Evolutionary conservation across 2,113 vertebrate genomes (phyloP).

Genomic region (Phylloscopus trochilus): DNA sequence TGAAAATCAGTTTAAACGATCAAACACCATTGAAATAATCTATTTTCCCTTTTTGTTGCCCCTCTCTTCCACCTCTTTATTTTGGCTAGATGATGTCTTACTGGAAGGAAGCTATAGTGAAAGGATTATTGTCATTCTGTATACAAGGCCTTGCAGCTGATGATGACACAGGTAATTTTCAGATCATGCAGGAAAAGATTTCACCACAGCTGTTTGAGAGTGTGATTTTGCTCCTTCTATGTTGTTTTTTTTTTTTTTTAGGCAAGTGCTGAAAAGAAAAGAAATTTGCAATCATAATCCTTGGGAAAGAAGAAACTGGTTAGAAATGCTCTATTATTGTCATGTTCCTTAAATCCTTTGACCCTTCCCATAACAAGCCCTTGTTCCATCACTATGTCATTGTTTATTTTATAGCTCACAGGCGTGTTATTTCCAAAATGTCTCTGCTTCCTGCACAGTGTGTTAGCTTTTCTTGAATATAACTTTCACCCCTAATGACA

Average conservation of each 20-base stretch:
- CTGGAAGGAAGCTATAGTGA: neutral
- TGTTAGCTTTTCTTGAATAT: neutral
- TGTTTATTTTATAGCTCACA: neutral
- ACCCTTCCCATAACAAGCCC: slow-evolving; percentile 17
- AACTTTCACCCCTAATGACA: neutral
- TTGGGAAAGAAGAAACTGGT: neutral
- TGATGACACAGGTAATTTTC: neutral
- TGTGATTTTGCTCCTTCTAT: neutral
- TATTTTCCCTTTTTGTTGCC: neutral
- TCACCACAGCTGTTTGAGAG: neutral
- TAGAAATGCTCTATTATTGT: slow-evolving; percentile 30
- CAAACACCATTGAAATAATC: neutral
- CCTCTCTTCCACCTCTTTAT: neutral
- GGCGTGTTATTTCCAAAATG: slow-evolving; percentile 14
- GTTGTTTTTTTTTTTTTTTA: neutral
- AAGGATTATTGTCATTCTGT: neutral
- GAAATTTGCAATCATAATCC: neutral
- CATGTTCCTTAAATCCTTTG: slow-evolving; percentile 24
- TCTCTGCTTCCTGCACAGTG: neutral
- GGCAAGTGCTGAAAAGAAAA: neutral
- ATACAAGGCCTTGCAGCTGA: neutral
- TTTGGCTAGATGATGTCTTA: neutral
- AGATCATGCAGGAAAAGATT: neutral
- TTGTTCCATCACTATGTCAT: slow-evolving; percentile 27
- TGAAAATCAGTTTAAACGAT: neutral